phyloP scores from a whole-genome alignment of 1,140 invertebrate genomes.

The Acromyrmex charruanus region DNA sequence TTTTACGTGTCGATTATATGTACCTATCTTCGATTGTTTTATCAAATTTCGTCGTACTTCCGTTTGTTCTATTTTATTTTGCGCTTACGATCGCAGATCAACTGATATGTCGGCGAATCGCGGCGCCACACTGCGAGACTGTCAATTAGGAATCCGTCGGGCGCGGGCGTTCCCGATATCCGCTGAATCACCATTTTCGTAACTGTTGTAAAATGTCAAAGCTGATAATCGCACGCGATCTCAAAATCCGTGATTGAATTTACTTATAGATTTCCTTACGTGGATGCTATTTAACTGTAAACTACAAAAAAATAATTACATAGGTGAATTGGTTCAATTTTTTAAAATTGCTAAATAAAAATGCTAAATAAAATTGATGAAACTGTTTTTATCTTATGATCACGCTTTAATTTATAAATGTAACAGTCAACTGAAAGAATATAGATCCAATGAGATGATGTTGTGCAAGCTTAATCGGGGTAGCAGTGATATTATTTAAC shows the following conservation, averaged over 20 bases:
- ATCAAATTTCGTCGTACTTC: conserved; percentile 36
- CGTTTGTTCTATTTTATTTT: conserved; percentile 50
- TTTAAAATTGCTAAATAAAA: background rate
- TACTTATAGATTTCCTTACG: conserved; percentile 56
- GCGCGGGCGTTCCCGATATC: conserved; percentile 65
- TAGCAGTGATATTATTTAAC: conserved; percentile 85
- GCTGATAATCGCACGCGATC: conserved; percentile 67
- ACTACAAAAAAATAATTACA: background rate
- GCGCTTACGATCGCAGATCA: conserved; percentile 60
- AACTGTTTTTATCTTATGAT: background rate
- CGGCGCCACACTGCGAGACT: conserved; percentile 66
- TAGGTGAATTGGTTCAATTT: background rate
- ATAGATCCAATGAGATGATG: conserved; percentile 58
- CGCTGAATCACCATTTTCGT: conserved; percentile 69
- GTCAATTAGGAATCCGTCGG: conserved; percentile 75
- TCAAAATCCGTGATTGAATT: conserved; percentile 43
- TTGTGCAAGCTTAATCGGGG: conserved; percentile 67
- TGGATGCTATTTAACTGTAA: background rate
- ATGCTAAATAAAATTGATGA: background rate
- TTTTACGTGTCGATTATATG: background rate
- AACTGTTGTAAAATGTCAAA: conserved; percentile 66
- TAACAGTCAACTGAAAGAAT: background rate
- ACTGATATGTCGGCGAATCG: conserved; percentile 66
- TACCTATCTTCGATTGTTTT: background rate
- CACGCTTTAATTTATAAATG: background rate